Evolutionary conservation across 2,113 vertebrate species (phyloP).

Genomic region (Semnornis frantzii): DNA sequence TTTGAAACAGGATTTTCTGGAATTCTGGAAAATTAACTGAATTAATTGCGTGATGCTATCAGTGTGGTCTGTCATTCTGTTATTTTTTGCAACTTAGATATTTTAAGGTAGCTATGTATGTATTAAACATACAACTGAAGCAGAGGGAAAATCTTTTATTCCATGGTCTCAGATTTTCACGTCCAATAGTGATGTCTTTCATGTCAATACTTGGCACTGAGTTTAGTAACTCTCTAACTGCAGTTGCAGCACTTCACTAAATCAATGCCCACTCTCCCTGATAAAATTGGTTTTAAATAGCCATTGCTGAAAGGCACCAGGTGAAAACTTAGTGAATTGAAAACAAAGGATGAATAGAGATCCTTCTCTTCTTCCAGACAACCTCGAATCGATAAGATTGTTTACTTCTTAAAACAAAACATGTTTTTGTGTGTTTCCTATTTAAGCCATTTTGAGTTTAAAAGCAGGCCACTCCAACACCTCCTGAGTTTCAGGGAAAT

Average conservation of each 20-base stretch:
- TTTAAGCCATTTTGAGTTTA: not conserved
- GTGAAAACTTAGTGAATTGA: not conserved
- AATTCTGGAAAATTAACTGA: not conserved
- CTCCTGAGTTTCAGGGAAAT: not conserved
- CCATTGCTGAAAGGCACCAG: not conserved
- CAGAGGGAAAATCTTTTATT: not conserved
- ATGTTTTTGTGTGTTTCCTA: not conserved
- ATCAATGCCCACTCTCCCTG: conserved; percentile 12
- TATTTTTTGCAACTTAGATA: not conserved
- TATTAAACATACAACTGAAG: not conserved
- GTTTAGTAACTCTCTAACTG: conserved; percentile 36
- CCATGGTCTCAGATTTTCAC: not conserved
- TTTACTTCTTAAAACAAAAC: too few species aligned
- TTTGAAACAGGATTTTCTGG: not conserved
- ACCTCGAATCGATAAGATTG: not conserved
- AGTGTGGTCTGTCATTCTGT: not conserved
- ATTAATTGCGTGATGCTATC: not conserved
- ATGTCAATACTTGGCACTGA: not conserved
- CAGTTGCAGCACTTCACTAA: not conserved
- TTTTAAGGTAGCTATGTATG: not conserved
- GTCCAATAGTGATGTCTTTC: not conserved
- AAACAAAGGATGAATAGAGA: not conserved
- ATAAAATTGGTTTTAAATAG: conserved; percentile 42
- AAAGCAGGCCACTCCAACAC: not conserved
- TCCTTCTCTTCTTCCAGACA: not conserved